Evolutionary conservation across 1,140 invertebrate genomes (phyloP).

Genomic region (Nebria ingens): DNA sequence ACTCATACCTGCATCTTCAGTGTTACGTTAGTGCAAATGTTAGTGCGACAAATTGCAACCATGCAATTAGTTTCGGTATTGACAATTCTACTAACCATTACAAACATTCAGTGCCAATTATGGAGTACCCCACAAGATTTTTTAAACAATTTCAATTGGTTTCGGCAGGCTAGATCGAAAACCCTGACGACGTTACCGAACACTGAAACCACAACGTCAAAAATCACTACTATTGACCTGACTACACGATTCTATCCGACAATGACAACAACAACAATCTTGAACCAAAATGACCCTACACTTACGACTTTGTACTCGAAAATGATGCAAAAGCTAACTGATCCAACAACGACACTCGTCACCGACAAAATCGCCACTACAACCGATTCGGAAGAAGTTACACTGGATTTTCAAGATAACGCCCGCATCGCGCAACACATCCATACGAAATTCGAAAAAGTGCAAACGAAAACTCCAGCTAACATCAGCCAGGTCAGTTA

Average conservation of each 20-base stretch:
- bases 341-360: constrained; percentile 8
- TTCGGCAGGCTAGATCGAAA: constrained; percentile 25
- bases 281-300: no score
- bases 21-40: no score
- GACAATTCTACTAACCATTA: constrained; percentile 20
- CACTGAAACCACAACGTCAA: constrained; percentile 7
- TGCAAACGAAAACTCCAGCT: constrained; percentile 43
- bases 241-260: no score
- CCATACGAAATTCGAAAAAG: constrained; percentile 33
- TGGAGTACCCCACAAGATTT: constrained; percentile 29
- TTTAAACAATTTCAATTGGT: constrained; percentile 23
- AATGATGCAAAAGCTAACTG: constrained; percentile 8
- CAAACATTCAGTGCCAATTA: constrained; percentile 25
- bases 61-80: constrained; percentile 26
- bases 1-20: not conserved
- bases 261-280: no score
- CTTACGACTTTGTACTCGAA: not conserved
- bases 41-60: constrained; percentile 14
- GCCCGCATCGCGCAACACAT: constrained; percentile 31
- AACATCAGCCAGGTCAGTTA: constrained; percentile 45
- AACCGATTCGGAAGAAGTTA: constrained; percentile 27
- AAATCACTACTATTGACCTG: constrained; percentile 12
- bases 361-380: constrained; percentile 21
- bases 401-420: constrained; percentile 42
- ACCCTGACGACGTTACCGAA: not conserved